Base-by-base conservation (phyloP, 2,888 invertebrate species). In the Anthophora plumipes region DNA sequence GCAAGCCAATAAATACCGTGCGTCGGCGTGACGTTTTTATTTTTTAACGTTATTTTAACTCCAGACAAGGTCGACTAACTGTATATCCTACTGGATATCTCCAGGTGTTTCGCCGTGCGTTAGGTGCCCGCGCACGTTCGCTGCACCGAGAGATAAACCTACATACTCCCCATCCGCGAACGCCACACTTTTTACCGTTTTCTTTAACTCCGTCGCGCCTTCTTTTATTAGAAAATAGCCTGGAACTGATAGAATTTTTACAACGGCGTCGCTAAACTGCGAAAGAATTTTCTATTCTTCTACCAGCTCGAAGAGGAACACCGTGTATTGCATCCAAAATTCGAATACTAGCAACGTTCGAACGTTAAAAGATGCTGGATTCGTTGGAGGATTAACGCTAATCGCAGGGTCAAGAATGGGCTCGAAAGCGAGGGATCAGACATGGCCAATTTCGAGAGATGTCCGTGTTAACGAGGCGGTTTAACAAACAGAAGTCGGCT, bases 61-160 rank as follows among this genome's bases (percentile, higher is more conserved):
- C 86, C 85, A 90, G 89, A 87, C 91, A 92, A 92, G 91, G 91
- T 91, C 91, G 91, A 90, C 88, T 91, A 92, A 92, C 91, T 90
- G 91, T 91, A 79, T n/a, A 90, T 85, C 77, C 83, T 76, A 79
- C 83, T 76, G 80, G 82, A 85, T 83, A 77, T 76, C 82, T 78
- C 69, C 74, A 77, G 80, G 78, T 77, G 75, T 70, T 55, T 74
- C 57, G 20, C 17, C 31, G 64, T 9, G 50, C n/a, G 46, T 61
- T 66, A 39, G 54, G 17, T 14, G 39, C 22, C 31, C 11, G 46
- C 37, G 39, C n/a, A 25, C 46, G 73, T n/a, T 66, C 52, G 46
- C n/a, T 50, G 63, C 68, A 52, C 22, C 60, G 60, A 59, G 60
- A 59, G 64, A 31, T 60, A 46, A 64, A 66, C 78, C 68, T 37